Evolutionary conservation across 2,888 invertebrate genomes (phyloP).

Genomic region (Pollenia griseotomentosa): DNA sequence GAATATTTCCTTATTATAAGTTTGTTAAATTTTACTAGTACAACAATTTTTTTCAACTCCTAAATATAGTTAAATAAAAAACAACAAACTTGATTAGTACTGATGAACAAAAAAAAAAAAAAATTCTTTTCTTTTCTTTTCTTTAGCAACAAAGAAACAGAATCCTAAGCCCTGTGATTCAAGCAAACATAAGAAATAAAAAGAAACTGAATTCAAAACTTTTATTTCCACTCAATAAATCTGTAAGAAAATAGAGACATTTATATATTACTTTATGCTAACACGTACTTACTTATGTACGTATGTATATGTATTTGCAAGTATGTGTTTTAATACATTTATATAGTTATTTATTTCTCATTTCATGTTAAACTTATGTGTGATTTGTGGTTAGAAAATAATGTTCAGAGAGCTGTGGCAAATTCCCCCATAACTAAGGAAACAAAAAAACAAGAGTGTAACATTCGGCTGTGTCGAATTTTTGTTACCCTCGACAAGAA

Average conservation of each 20-base stretch:
- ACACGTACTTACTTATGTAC: not conserved
- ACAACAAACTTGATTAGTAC: too few species aligned
- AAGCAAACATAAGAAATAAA: not conserved
- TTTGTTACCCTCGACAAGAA: too few species aligned
- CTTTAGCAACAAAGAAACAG: not conserved
- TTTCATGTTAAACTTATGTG: conserved; percentile 23
- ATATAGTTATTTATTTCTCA: conserved; percentile 9
- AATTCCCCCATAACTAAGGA: not conserved
- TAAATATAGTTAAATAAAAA: not conserved
- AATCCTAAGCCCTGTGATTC: not conserved
- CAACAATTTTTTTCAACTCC: too few species aligned
- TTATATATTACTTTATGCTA: not conserved
- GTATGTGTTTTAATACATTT: not conserved
- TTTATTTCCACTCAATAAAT: conserved; percentile 15
- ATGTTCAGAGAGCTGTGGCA: conserved; percentile 4
- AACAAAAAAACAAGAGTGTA: not conserved
- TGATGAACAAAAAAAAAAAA: too few species aligned
- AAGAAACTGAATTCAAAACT: not conserved
- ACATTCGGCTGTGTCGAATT: not conserved
- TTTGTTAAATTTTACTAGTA: too few species aligned
- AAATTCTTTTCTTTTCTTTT: not conserved
- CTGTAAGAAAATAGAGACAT: not conserved
- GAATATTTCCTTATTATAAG: too few species aligned
- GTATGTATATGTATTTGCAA: not conserved
- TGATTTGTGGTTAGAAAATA: conserved; percentile 39